A percentile compares a stretch with the other conserved stretches of the same genome.
Evolutionary conservation across 2,888 invertebrate genomes (phyloP).

Genomic region (Phalera bucephala): DNA sequence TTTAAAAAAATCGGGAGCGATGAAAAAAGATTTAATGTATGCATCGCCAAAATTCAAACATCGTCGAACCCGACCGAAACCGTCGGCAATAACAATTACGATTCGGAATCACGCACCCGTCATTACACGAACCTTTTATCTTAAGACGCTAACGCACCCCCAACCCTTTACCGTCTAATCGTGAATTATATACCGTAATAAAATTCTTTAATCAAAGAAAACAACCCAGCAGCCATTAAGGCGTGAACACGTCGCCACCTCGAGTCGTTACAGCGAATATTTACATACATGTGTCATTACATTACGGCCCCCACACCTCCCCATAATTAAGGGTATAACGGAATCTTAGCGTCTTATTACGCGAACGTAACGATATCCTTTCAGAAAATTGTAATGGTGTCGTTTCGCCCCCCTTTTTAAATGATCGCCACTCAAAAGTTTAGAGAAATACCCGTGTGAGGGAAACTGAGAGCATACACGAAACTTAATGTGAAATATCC

Average conservation of each 20-base stretch:
- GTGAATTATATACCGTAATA: constrained; percentile 81
- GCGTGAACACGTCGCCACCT: constrained; percentile 79
- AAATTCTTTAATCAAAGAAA: constrained; percentile 84
- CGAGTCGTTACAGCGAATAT: constrained; percentile 76
- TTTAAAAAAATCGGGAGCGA: too few species aligned
- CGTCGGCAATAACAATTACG: constrained; percentile 70
- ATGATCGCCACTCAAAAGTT: constrained; percentile 71
- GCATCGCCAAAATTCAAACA: constrained; percentile 38
- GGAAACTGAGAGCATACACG: constrained; percentile 68
- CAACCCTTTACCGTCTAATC: constrained; percentile 80
- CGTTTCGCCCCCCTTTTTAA: constrained; percentile 61
- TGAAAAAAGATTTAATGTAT: too few species aligned
- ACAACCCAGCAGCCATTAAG: constrained; percentile 78
- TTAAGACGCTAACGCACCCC: constrained; percentile 56
- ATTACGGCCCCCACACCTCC: constrained; percentile 46
- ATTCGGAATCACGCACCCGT: constrained; percentile 78
- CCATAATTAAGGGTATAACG: constrained; percentile 80
- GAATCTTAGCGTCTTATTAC: constrained; percentile 84
- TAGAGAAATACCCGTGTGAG: constrained; percentile 52
- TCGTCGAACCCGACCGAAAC: constrained; percentile 26
- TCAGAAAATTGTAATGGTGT: constrained; percentile 81
- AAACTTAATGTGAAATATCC: constrained; percentile 82
- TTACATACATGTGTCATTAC: constrained; percentile 83
- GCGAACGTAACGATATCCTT: constrained; percentile 80
- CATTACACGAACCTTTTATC: constrained; percentile 77